phyloP scores from a whole-genome alignment of 2,888 invertebrate species.

The Trachelus tabidus region DNA sequence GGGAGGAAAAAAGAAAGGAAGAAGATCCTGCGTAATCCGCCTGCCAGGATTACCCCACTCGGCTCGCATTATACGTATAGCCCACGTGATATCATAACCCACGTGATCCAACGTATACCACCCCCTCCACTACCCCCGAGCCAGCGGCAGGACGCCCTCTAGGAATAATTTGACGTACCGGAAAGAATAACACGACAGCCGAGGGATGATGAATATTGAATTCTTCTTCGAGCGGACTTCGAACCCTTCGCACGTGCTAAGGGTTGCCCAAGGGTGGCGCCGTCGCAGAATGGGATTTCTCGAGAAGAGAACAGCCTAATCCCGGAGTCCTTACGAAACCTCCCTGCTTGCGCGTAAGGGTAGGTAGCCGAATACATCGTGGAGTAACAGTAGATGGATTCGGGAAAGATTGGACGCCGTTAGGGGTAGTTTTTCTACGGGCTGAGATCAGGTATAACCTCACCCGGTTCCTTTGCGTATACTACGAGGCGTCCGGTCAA shows the following conservation, averaged over 20 bases:
- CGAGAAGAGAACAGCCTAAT: neutral
- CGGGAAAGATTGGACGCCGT: neutral
- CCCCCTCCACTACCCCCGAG: neutral
- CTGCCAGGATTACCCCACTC: constrained; percentile 58
- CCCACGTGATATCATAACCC: constrained; percentile 44
- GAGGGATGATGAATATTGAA: neutral
- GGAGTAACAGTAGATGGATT: neutral
- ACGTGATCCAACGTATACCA: constrained; percentile 11
- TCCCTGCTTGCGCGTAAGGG: neutral
- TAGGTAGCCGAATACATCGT: neutral
- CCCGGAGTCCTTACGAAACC: neutral
- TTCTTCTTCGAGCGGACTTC: neutral
- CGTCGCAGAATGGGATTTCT: neutral
- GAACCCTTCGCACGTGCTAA: neutral
- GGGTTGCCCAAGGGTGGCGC: neutral
- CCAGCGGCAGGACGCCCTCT: neutral
- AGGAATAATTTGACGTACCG: constrained; percentile 4
- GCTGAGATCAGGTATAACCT: neutral
- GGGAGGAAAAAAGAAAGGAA: constrained; percentile 31
- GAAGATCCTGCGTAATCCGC: constrained; percentile 61
- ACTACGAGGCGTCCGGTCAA: neutral
- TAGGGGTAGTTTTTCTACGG: neutral
- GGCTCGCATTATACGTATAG: constrained; percentile 41
- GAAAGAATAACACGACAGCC: constrained; percentile 6
- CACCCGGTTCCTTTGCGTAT: neutral